Base-by-base conservation (phyloP, 92 coral and sea anemone species). In the Phenganax stokvisi region DNA sequence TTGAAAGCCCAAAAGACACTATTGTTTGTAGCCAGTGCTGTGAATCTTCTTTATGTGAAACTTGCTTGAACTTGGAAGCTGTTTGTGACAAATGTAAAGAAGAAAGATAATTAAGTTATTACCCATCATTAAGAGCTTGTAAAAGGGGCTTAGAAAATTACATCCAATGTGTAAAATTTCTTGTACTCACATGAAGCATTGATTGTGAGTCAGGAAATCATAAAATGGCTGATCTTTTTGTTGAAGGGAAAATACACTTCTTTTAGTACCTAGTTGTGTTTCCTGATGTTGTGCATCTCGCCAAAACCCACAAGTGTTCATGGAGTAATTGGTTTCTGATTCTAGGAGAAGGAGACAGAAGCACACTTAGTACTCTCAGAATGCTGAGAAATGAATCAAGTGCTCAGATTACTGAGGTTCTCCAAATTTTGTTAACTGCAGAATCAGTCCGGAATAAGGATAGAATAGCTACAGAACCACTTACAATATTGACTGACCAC, bases 211-310 rank as follows among this genome's bases (percentile, higher is more conserved):
- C 78, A 54, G 84, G 80, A 69, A 87, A 84, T 79, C 82, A 80
- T 17, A 87, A 87, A 84, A 84, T 78, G 90, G 77, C 81, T 29
- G 85, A 87, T 79, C 87, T 78, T 84, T 66, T 78, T 79, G 65
- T 77, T 59, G 77, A 3, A 25, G 54, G 72, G 78, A 17, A 67
- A 58, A 84, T 77, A 15, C 54, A 52, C 57, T 77, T 63, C 59
- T 71, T 85, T 31, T 79, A 79, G 77, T 79, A 78, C 70, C 84
- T 86, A 20, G 89, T 86, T 28, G 87, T 82, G 16, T 68, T 86
- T 77, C 85, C 82, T 29, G 87, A 87, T 72, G 82, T 62, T 77
- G 90, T 87, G 59, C 85, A 87, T 72, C 80, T 87, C 51, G 87
- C 79, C 62, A 87, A 87, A 87, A 72, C 85, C 85, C 83, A 79